Evolutionary conservation across 2,797 vertebrate species (phyloP), one percentile per base, ranked within the genome.

Genomic region (Discoglossus pictus): DNA sequence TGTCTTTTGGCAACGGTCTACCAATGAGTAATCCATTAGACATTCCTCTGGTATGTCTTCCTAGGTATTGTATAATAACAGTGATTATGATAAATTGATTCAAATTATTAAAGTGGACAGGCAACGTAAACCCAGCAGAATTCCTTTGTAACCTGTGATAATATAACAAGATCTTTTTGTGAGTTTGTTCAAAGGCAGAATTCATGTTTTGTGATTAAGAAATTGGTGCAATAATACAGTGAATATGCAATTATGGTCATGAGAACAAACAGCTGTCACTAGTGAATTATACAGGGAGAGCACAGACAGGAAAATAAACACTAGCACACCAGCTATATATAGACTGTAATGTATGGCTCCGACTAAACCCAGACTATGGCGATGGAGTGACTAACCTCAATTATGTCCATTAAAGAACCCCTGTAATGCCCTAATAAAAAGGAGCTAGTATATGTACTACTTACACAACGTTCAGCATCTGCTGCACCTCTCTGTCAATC

Each of bases 71-170:
- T 35, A 47, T 24, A 52, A 51, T 48, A 42, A 60, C 42, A 23
- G 46, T 60, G 52, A 51, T 60, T 12, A 23, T 67, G 65, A 67
- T 67, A 51, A 52, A 67, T 52, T 60, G 65, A 51, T 39, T 35
- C 7, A 7, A 16, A 38, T 60, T 60, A 67, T 50, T 51, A 51
- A 42, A 15, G 54, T 35, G 48, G 55, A 59, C 64, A 59, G 39
- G 38, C 18, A 55, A 56, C 27, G 42, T 25, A 50, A 36, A 48
- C 38, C 17, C 25, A 7, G 44, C 6, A 21, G 54, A 59, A 67
- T 67, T 42, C 35, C 46, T 67, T 48, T 6, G 21, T 15, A 24
- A 24, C n/a, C 4, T 48, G 20, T 15, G 55, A 59, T 67, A 67
- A 25, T 9, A 38, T 60, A 67, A 67, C 9, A 42, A 43, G 43